A percentile compares a stretch with the other conserved stretches of the same genome.
Evolutionary conservation across 2,113 vertebrate genomes (phyloP).

Genomic region (Saccopteryx leptura): DNA sequence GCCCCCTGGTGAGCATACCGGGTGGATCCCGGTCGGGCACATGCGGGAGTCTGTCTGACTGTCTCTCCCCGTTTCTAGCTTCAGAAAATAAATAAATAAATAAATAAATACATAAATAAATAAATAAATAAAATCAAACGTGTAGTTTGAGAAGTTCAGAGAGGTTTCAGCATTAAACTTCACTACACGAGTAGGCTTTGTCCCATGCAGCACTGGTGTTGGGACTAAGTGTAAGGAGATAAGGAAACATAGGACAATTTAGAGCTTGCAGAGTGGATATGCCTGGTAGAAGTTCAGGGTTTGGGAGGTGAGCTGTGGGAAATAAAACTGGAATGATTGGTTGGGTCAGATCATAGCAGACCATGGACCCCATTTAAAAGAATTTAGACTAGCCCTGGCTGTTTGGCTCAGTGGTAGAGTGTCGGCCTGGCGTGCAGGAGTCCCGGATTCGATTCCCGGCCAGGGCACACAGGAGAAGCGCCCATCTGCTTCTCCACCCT

Average conservation of each 20-base stretch:
- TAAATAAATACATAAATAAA: too few relatives aligned
- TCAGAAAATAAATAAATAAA: too few relatives aligned
- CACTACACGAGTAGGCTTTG: background rate
- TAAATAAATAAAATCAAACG: background rate
- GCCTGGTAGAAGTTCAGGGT: background rate
- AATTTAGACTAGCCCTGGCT: background rate
- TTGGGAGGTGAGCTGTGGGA: background rate
- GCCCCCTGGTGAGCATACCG: too few relatives aligned
- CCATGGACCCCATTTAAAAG: background rate
- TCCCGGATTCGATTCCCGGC: too few relatives aligned
- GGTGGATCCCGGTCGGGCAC: too few relatives aligned
- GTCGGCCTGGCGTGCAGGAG: too few relatives aligned
- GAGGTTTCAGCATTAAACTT: background rate
- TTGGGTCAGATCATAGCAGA: background rate
- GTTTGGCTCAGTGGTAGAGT: too few relatives aligned
- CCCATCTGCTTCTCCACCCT: too few relatives aligned
- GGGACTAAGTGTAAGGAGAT: background rate
- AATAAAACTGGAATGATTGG: background rate
- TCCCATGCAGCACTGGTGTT: background rate
- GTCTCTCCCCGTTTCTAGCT: too few relatives aligned
- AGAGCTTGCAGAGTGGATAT: background rate
- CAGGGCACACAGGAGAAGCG: too few relatives aligned
- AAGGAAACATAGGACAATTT: background rate
- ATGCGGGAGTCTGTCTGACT: too few relatives aligned
- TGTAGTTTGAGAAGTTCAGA: conserved; percentile 1